Evolutionary conservation across 2,113 vertebrate genomes (phyloP).

Genomic region (Misgurnus mizolepis): DNA sequence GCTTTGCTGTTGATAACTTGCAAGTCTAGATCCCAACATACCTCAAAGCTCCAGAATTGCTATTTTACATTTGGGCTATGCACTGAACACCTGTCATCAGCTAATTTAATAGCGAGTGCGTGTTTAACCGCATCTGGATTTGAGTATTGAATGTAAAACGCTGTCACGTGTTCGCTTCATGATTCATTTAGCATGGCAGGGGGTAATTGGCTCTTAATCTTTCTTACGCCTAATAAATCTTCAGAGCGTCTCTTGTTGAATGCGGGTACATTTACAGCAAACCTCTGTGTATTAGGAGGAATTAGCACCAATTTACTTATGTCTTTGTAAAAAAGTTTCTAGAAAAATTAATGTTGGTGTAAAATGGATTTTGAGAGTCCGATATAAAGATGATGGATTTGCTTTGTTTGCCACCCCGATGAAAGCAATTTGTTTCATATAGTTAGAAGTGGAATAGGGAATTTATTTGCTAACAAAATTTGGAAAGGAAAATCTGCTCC

Average conservation of each 20-base stretch:
- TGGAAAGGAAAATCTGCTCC: background rate
- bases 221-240: background rate
- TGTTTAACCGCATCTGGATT: conserved; percentile 7
- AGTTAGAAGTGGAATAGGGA: background rate
- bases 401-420: background rate
- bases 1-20: conserved; percentile 35
- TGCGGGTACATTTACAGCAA: background rate
- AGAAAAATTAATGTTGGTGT: background rate
- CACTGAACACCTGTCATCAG: background rate
- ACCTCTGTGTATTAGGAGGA: background rate
- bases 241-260: background rate
- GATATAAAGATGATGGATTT: conserved; percentile 22
- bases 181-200: background rate
- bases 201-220: conserved; percentile 16
- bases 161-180: background rate
- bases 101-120: background rate
- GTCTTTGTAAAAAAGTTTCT: conserved; percentile 2
- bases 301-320: background rate
- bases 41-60: conserved; percentile 11
- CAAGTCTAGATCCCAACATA: conserved; percentile 18
- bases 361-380: background rate
- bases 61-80: background rate
- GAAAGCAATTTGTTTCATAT: background rate
- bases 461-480: conserved; percentile 35
- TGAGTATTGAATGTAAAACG: conserved; percentile 9